Percentiles rank a stretch among this genome's conserved stretches.
These are phyloP conservation scores for Capitulum mitella DNA, from an alignment of 2,888 invertebrate genomes.

Conservation along the genomic window DNA sequence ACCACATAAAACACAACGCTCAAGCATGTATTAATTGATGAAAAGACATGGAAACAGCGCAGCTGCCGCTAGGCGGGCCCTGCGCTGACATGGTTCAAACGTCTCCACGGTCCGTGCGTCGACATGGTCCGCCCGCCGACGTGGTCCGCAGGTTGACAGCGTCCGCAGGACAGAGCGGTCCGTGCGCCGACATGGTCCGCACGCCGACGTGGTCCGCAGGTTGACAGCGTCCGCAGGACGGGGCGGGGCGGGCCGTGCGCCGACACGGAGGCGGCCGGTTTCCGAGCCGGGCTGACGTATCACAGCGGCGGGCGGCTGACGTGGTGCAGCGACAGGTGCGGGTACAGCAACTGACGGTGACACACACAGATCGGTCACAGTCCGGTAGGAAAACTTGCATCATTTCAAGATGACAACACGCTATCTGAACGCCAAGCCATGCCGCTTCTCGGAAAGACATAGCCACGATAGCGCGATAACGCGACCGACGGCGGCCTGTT, in stretches of 20 bases:
- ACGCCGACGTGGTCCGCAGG: neutral
- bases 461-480: too few species aligned
- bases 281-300: neutral
- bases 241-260: neutral
- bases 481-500: too few species aligned
- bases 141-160: too few species aligned
- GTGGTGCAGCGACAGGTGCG: neutral
- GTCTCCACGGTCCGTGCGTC: too few species aligned
- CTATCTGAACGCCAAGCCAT: too few species aligned
- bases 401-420: too few species aligned
- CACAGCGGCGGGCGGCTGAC: neutral
- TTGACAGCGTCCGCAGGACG: neutral
- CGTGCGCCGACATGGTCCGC: neutral
- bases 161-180: neutral
- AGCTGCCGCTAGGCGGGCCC: neutral
- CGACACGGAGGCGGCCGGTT: neutral
- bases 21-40: neutral
- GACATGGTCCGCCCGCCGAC: too few species aligned
- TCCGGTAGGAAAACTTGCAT: too few species aligned
- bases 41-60: too few species aligned
- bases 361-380: neutral
- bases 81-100: too few species aligned
- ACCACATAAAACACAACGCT: constrained; percentile 12
- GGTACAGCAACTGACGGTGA: neutral
- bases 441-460: too few species aligned